Evolutionary conservation across 2,888 invertebrate genomes (phyloP), one percentile per base, ranked within the genome.

Genomic region (Meteorus cinctellus): DNA sequence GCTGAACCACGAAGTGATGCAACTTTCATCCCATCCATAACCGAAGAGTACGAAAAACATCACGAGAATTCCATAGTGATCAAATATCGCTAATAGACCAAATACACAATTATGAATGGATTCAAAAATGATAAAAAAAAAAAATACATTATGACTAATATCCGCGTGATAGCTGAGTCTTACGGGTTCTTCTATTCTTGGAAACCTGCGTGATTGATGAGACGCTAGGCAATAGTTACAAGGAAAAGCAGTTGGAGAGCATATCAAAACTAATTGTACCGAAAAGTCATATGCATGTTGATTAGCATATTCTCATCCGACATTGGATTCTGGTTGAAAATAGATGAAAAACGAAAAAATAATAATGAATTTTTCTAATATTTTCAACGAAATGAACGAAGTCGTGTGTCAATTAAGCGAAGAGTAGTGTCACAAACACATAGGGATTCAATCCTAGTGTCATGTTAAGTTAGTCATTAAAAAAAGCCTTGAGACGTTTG

Each of bases 171-270:
- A 19, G 19, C 27, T 60, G 29, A 14, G 29, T 8, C 12, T 24
- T 12, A 27, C 16, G 31, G 14, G 31, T 29, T 29, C 29, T 5
- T 62, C 78, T 78, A 78, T 79, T 79, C 78, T 77, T 77, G 75
- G 70, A 63, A 67, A 51, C 65, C 74, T 75, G 78, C 76, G 76
- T 78, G 73, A 19, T 5, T 59, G 75, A 45, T 74, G 69, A 74
- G 55, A 77, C 76, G 68, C 78, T 72, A 79, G 27, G 6, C 14
- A 6, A 62, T 62, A n/a, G 31, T 27, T 31, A 55, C 55, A 62
- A 1, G 31, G 31, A 4, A 62, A 31, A 62, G n/a, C n/a, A 62
- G 27, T 31, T 62, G 62, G 31, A 12, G 29, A 31, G 62, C 6
- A 60, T 27, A 29, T 27, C 27, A 8, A 60, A 27, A 27, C 62